Evolutionary conservation across 2,113 vertebrate species (phyloP).

Genomic region (Argyrosomus japonicus): DNA sequence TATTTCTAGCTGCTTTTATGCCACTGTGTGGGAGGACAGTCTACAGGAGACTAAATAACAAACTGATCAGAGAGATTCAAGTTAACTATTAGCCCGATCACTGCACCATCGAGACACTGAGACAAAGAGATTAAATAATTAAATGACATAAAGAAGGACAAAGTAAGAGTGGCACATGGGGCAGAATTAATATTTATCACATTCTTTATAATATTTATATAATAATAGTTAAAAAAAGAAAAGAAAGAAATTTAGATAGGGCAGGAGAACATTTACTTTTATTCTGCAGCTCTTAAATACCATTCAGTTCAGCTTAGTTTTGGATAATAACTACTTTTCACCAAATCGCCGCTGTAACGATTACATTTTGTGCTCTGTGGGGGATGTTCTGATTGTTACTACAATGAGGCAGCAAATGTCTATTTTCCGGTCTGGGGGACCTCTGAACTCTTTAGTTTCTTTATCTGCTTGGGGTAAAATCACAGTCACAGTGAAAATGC

Average conservation of each 20-base stretch:
- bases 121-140: background rate
- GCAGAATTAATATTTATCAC: constrained; percentile 1
- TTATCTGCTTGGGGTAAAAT: constrained; percentile 35
- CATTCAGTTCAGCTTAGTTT: constrained; percentile 33
- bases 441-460: constrained; percentile 13
- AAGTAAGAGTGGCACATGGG: background rate
- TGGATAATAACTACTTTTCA: constrained; percentile 42
- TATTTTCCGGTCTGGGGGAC: constrained; percentile 26
- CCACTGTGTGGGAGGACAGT: constrained; percentile 8
- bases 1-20: constrained; percentile 13
- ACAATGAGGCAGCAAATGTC: constrained; percentile 28
- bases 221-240: no score
- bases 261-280: constrained; percentile 33
- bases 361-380: constrained; percentile 19
- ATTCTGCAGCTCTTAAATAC: constrained; percentile 53
- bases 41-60: constrained; percentile 14
- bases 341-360: constrained; percentile 30
- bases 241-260: constrained; percentile 21
- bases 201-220: constrained; percentile 27
- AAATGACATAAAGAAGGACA: constrained; percentile 5
- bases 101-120: constrained; percentile 3
- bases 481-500: constrained; percentile 5
- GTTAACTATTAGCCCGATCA: constrained; percentile 33
- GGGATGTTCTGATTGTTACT: constrained; percentile 28
- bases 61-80: constrained; percentile 25